A percentile compares a stretch with the other conserved stretches of the same genome.
phyloP scores from a whole-genome alignment of 2,797 vertebrate genomes.

The Graptemys geographica region DNA sequence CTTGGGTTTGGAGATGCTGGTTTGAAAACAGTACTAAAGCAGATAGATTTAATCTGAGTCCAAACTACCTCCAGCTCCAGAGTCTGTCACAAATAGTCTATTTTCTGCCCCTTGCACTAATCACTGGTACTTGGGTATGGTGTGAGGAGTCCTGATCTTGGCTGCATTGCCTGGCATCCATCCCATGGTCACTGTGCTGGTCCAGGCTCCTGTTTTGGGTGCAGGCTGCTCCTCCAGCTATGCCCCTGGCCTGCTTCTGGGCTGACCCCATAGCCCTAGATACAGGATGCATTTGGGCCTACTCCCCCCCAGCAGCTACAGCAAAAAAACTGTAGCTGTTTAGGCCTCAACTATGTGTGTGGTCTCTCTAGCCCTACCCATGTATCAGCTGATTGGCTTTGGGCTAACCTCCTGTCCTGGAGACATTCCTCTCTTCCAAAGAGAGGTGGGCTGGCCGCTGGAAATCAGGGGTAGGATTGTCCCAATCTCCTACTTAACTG shows the following conservation, averaged over 20 bases:
- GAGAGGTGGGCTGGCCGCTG: slow-evolving; percentile 11
- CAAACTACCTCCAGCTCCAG: slow-evolving; percentile 18
- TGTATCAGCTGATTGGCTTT: background rate
- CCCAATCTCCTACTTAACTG: background rate
- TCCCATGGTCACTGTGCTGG: background rate
- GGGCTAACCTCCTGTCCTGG: background rate
- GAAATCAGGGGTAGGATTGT: background rate
- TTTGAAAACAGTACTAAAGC: background rate
- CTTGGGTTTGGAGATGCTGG: background rate
- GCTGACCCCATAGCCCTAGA: background rate
- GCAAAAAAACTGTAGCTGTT: slow-evolving; percentile 26
- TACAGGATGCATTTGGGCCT: slow-evolving; percentile 36
- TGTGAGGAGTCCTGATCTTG: background rate
- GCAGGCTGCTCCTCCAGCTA: background rate
- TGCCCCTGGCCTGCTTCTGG: background rate
- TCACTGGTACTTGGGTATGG: background rate
- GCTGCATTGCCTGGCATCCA: fast-evolving
- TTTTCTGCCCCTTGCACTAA: too few species aligned
- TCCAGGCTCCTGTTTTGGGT: background rate
- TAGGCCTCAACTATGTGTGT: slow-evolving; percentile 22
- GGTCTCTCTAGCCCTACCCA: slow-evolving; percentile 4
- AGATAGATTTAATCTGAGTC: slow-evolving; percentile 41
- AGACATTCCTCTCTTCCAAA: slow-evolving; percentile 7
- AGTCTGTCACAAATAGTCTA: background rate
- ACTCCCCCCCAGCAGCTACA: slow-evolving; percentile 30